Evolutionary conservation across 2,113 vertebrate genomes (phyloP).

Genomic region (Sitta europaea): DNA sequence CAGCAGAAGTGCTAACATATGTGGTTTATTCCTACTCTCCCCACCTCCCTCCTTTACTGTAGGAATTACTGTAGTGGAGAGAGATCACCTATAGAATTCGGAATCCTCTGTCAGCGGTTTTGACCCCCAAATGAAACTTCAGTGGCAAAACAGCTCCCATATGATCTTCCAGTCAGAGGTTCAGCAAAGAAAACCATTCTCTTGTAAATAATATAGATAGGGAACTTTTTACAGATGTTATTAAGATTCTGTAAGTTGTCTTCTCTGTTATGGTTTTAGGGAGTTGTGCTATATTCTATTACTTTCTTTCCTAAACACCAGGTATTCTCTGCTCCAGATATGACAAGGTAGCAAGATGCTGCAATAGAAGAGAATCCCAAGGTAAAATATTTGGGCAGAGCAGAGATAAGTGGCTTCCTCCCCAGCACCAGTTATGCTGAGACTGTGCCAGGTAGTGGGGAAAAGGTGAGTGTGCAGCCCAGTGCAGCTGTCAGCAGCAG

Average conservation of each 20-base stretch:
- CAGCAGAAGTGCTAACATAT: neutral
- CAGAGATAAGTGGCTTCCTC: neutral
- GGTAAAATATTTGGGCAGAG: neutral
- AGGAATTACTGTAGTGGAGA: neutral
- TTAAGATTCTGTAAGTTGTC: neutral
- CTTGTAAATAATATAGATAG: neutral
- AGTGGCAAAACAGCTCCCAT: accelerated
- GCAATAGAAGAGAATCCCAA: neutral
- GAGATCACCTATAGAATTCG: neutral
- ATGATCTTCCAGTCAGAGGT: neutral
- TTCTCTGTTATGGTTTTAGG: neutral
- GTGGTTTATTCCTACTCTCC: neutral
- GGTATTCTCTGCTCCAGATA: neutral
- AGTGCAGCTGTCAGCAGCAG: neutral
- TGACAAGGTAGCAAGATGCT: neutral
- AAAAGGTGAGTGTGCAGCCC: neutral
- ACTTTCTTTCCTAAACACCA: neutral
- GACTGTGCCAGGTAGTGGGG: neutral
- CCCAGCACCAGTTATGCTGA: neutral
- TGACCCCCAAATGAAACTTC: neutral
- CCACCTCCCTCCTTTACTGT: neutral
- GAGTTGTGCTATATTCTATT: neutral
- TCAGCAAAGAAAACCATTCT: neutral
- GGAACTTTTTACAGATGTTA: neutral
- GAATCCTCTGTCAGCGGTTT: neutral